Evolutionary conservation across 2,888 invertebrate species (phyloP).

Genomic region (Machimus rusticus): DNA sequence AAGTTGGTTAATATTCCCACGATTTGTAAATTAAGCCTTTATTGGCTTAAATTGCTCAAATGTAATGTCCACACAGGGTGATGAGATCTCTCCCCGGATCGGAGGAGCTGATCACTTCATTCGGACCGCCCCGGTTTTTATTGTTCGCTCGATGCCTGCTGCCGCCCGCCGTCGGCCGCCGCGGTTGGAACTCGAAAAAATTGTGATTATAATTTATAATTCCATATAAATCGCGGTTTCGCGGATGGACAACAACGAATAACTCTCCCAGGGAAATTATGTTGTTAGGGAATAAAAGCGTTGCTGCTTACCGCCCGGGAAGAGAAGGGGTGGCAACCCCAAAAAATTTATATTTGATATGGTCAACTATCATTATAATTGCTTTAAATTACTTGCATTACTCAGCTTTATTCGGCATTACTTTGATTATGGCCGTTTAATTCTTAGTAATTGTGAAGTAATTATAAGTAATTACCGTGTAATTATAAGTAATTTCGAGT

Average conservation of each 20-base stretch:
- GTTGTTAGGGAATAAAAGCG: background rate
- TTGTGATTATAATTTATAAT: background rate
- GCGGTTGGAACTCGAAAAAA: background rate
- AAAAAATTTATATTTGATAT: no score
- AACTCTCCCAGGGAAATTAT: background rate
- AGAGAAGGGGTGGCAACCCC: no score
- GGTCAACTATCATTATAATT: no score
- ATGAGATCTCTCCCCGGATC: conserved; percentile 25
- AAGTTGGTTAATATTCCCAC: conserved; percentile 49
- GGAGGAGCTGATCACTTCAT: conserved; percentile 30
- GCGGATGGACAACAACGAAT: background rate
- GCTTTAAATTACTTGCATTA: no score
- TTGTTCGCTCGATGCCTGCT: background rate
- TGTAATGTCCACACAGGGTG: conserved; percentile 23
- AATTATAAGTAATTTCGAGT: no score
- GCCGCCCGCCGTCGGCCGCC: background rate
- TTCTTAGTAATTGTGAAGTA: no score
- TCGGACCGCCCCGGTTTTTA: background rate
- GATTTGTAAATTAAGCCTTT: conserved; percentile 51
- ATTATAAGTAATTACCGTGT: no score
- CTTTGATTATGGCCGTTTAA: no score
- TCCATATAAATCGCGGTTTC: background rate
- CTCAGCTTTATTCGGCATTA: no score
- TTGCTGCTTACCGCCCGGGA: no score
- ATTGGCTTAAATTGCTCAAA: conserved; percentile 49